Percentiles rank a stretch among this genome's conserved stretches.
Evolutionary conservation across 2,797 vertebrate genomes (phyloP).

Genomic region (Mareca strepera): DNA sequence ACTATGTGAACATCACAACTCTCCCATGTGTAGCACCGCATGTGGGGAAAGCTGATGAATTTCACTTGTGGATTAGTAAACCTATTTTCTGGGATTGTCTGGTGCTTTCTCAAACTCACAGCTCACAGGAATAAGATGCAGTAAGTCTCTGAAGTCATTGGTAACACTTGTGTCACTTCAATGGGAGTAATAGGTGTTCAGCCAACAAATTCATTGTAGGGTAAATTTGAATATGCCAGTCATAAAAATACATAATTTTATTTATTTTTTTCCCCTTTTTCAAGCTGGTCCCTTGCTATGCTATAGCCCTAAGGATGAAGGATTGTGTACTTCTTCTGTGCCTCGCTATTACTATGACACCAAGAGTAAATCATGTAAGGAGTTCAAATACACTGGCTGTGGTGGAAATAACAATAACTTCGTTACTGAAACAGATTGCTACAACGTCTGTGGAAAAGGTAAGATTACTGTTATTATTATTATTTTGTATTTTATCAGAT

Average conservation of each 20-base stretch:
- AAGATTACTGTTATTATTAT: background rate
- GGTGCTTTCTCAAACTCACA: background rate
- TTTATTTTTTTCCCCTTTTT: background rate
- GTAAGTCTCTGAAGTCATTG: background rate
- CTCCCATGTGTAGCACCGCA: background rate
- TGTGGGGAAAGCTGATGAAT: background rate
- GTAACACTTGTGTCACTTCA: background rate
- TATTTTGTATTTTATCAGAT: background rate
- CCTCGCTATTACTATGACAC: conserved; percentile 89
- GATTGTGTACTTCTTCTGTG: conserved; percentile 87
- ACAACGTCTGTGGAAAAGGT: conserved; percentile 86
- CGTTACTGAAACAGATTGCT: conserved; percentile 79
- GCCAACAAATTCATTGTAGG: background rate
- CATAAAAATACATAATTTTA: background rate
- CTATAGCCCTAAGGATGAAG: conserved; percentile 86
- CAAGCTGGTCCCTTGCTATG: conserved; percentile 86
- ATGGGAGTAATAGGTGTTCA: background rate
- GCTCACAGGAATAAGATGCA: background rate
- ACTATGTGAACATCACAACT: background rate
- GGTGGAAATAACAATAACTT: conserved; percentile 95
- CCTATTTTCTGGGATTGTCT: background rate
- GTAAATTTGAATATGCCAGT: background rate
- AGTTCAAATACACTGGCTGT: conserved; percentile 90
- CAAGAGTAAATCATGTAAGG: conserved; percentile 81
- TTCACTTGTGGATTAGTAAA: background rate